These are phyloP conservation scores for Epinephelus cyanopodus DNA, from an alignment of 2,113 vertebrate species.

Conservation along the genomic window DNA sequence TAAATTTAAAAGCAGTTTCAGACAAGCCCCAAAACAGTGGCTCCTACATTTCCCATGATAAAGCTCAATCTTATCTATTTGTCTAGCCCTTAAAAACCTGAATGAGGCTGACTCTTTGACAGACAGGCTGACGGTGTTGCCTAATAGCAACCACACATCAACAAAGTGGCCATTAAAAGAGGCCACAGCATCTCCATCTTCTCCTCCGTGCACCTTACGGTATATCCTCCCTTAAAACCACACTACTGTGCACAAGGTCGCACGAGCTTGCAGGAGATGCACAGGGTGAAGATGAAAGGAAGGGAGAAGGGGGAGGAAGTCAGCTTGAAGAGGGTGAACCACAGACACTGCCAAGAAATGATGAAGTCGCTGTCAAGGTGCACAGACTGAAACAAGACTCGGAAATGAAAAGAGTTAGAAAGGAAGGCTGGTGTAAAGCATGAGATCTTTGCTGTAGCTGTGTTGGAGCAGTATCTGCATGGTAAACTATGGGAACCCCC, in stretches of 20 bases:
- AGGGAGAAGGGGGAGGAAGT: slow-evolving; percentile 65
- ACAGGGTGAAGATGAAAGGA: slow-evolving; percentile 45
- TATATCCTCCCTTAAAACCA: slow-evolving; percentile 47
- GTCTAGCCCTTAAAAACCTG: neutral
- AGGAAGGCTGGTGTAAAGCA: neutral
- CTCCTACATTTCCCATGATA: neutral
- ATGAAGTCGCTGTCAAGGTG: slow-evolving; percentile 44
- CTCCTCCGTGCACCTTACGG: neutral
- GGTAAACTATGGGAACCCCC: slow-evolving; percentile 36
- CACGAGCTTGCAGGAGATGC: slow-evolving; percentile 58
- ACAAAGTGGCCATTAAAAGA: slow-evolving; percentile 12
- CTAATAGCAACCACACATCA: slow-evolving; percentile 20
- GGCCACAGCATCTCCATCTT: slow-evolving; percentile 29
- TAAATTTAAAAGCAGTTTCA: neutral
- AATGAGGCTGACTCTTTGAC: slow-evolving; percentile 23
- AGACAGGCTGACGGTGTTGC: neutral
- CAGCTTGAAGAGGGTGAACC: slow-evolving; percentile 46
- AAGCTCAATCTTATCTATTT: neutral
- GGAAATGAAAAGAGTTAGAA: slow-evolving; percentile 16
- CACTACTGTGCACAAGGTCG: slow-evolving; percentile 45
- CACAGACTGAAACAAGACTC: slow-evolving; percentile 18
- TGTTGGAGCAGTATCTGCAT: neutral
- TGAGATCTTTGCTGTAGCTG: neutral
- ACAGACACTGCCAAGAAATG: slow-evolving; percentile 43
- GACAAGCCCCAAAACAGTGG: neutral